These are phyloP conservation scores for Liodrosophila aerea DNA, from an alignment of 2,888 invertebrate species.

Conservation along the genomic window DNA sequence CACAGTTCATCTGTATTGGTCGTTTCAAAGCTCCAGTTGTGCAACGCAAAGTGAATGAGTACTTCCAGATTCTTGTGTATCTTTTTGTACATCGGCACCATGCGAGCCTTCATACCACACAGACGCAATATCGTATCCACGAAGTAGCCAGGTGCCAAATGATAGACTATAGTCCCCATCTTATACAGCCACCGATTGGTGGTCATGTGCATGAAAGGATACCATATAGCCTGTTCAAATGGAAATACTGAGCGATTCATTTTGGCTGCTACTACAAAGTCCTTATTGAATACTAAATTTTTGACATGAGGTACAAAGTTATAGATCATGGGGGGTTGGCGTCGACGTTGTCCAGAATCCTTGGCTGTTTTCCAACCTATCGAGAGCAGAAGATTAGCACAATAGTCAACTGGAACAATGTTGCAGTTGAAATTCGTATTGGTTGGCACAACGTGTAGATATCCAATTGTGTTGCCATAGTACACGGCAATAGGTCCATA, in stretches of 20 bases:
- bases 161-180: conserved; percentile 84
- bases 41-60: conserved; percentile 88
- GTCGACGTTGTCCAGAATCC: background rate
- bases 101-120: conserved; percentile 68
- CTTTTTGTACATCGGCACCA: conserved; percentile 90
- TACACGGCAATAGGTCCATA: conserved; percentile 84
- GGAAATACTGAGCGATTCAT: conserved; percentile 81
- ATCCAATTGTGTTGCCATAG: conserved; percentile 84
- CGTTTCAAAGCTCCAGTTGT: conserved; percentile 88
- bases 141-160: conserved; percentile 86
- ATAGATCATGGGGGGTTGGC: conserved; percentile 83
- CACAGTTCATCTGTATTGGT: conserved; percentile 84
- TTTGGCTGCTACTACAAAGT: conserved; percentile 83
- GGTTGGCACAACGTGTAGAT: conserved; percentile 83
- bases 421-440: conserved; percentile 71
- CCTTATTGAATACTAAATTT: conserved; percentile 90
- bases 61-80: conserved; percentile 90
- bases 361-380: conserved; percentile 82
- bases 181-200: conserved; percentile 80
- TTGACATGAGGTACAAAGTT: conserved; percentile 92
- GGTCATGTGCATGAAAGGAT: conserved; percentile 84
- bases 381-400: conserved; percentile 82
- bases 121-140: conserved; percentile 83
- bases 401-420: conserved; percentile 83
- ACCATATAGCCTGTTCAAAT: conserved; percentile 87